phyloP scores from a whole-genome alignment of 2,888 invertebrate species.

The Aphidius colemani region DNA sequence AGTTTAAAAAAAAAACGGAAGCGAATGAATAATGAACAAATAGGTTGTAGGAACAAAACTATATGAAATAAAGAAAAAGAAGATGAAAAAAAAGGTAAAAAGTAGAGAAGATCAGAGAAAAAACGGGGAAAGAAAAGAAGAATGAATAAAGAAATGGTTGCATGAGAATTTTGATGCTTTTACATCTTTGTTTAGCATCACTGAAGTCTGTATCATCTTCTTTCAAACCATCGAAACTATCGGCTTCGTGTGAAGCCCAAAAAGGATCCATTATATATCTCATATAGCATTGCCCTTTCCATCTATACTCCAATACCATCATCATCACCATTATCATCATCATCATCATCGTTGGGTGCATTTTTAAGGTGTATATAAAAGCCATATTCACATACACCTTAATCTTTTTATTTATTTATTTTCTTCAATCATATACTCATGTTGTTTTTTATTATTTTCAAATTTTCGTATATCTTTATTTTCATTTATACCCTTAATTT shows the following conservation, averaged over 20 bases:
- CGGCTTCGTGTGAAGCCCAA: constrained; percentile 60
- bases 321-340: background rate
- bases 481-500: background rate
- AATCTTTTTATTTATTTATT: constrained; percentile 16
- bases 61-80: no score
- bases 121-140: constrained; percentile 11
- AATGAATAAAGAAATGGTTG: constrained; percentile 8
- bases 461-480: no score
- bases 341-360: constrained; percentile 31
- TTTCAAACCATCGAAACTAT: constrained; percentile 47
- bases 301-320: background rate
- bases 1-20: no score
- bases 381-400: constrained; percentile 19
- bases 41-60: background rate
- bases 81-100: background rate
- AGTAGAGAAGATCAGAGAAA: constrained; percentile 19
- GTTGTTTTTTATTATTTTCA: no score
- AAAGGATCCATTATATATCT: constrained; percentile 53
- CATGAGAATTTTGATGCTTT: constrained; percentile 17
- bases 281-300: constrained; percentile 36
- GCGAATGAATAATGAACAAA: no score
- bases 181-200: constrained; percentile 3
- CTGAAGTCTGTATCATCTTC: constrained; percentile 41
- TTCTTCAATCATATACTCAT: no score
- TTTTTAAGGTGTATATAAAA: constrained; percentile 47